These are phyloP conservation scores for Coregonus clupeaformis DNA, from an alignment of 2,113 vertebrate species.

Conservation along the genomic window DNA sequence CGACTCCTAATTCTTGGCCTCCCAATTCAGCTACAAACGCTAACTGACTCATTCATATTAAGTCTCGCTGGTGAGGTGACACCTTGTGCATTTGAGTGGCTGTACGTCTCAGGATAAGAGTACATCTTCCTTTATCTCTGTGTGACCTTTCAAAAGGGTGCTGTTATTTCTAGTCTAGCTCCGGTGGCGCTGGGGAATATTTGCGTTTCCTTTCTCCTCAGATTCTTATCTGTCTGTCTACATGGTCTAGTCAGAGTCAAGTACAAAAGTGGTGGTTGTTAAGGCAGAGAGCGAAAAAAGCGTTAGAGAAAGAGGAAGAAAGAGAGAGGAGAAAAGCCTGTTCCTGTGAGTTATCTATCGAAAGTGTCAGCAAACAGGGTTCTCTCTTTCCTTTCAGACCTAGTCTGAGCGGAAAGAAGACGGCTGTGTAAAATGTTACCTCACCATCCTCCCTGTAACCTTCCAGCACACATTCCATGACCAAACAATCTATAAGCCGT, in stretches of 20 bases:
- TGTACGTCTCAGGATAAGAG: constrained; percentile 7
- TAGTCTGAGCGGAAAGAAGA: constrained; percentile 5
- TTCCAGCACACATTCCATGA: constrained; percentile 25
- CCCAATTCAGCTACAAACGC: too few species aligned
- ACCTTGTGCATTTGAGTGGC: too few species aligned
- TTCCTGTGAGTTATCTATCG: constrained; percentile 35
- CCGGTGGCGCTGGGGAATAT: constrained; percentile 51
- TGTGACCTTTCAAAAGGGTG: constrained; percentile 46
- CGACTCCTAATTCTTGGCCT: too few species aligned
- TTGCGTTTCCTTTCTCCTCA: constrained; percentile 64
- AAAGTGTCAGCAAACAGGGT: constrained; percentile 14
- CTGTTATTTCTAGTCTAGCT: constrained; percentile 41
- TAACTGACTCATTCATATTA: background rate
- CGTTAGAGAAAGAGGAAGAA: background rate
- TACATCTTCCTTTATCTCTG: constrained; percentile 45
- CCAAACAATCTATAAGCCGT: constrained; percentile 40
- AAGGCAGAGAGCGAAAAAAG: background rate
- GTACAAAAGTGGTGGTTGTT: constrained; percentile 29
- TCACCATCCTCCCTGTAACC: constrained; percentile 34
- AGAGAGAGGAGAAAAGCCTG: background rate
- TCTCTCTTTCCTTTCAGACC: background rate
- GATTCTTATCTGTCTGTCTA: constrained; percentile 57
- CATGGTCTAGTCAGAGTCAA: constrained; percentile 16
- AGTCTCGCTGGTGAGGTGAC: background rate
- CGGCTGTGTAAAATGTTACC: constrained; percentile 29